phyloP scores from a whole-genome alignment of 2,113 vertebrate species.

The Asarcornis scutulata region DNA sequence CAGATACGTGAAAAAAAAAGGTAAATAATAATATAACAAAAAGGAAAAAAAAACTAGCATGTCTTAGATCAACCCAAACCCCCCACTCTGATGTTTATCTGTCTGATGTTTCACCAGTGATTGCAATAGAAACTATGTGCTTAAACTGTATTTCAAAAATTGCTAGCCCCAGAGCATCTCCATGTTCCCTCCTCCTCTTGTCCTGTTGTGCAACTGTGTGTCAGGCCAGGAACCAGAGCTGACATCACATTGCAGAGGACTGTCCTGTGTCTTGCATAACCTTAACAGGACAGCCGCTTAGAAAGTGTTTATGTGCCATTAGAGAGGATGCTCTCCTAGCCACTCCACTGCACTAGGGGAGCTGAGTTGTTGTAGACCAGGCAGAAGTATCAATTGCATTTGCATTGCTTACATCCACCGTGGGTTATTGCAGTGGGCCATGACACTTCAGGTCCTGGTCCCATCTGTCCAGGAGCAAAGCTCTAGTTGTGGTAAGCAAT shows the following conservation, averaged over 20 bases:
- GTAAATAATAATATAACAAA: background rate
- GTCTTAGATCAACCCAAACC: background rate
- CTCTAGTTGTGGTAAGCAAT: background rate
- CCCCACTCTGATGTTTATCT: background rate
- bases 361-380: background rate
- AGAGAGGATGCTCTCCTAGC: constrained; percentile 4
- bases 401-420: background rate
- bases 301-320: constrained; percentile 12
- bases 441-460: background rate
- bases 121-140: background rate
- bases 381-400: constrained; percentile 2
- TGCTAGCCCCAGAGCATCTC: background rate
- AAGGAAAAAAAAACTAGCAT: background rate
- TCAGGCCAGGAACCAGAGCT: constrained; percentile 30
- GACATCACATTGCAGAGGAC: constrained; percentile 9
- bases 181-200: background rate
- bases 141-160: background rate
- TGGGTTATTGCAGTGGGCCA: background rate
- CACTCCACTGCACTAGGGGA: background rate
- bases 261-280: constrained; percentile 44
- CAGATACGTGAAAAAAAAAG: background rate
- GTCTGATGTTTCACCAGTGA: background rate
- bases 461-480: background rate
- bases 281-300: constrained; percentile 31
- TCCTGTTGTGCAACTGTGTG: constrained; percentile 17